phyloP scores from a whole-genome alignment of 1,140 invertebrate species.

The Whitmania pigra region DNA sequence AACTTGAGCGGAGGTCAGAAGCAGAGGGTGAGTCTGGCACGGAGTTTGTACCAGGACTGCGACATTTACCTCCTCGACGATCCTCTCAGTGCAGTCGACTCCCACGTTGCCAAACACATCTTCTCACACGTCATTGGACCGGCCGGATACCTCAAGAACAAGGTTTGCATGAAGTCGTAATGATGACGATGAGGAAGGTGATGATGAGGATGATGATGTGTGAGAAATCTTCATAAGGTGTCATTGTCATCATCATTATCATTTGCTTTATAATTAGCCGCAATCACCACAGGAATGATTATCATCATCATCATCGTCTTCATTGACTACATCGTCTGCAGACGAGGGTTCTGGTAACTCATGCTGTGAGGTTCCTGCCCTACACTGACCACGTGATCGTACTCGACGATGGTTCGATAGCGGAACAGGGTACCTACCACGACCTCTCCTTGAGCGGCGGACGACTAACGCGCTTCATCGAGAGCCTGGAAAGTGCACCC shows the following conservation, averaged over 20 bases:
- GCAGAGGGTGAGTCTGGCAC: slow-evolving; percentile 44
- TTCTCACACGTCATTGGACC: slow-evolving; percentile 44
- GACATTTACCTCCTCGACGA: slow-evolving; percentile 62
- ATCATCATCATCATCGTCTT: background rate
- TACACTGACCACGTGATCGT: slow-evolving; percentile 40
- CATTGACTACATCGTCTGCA: slow-evolving; percentile 19
- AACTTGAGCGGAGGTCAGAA: slow-evolving; percentile 41
- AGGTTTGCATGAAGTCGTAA: slow-evolving; percentile 28
- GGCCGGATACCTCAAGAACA: slow-evolving; percentile 47
- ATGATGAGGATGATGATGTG: background rate
- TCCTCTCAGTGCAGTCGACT: slow-evolving; percentile 46
- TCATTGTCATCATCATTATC: background rate
- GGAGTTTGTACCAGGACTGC: slow-evolving; percentile 44
- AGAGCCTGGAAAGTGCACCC: too few relatives aligned
- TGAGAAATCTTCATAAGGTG: background rate
- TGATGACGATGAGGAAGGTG: background rate
- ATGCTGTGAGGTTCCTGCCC: slow-evolving; percentile 36
- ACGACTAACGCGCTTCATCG: too few relatives aligned
- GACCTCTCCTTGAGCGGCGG: slow-evolving; percentile 25
- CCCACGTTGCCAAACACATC: slow-evolving; percentile 44
- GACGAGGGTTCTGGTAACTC: slow-evolving; percentile 40
- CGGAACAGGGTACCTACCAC: slow-evolving; percentile 36
- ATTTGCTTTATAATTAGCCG: background rate
- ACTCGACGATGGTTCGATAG: slow-evolving; percentile 35
- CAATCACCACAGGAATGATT: background rate